These are phyloP conservation scores for Galerucella nymphaeae DNA, from an alignment of 2,888 invertebrate species.

Conservation along the genomic window DNA sequence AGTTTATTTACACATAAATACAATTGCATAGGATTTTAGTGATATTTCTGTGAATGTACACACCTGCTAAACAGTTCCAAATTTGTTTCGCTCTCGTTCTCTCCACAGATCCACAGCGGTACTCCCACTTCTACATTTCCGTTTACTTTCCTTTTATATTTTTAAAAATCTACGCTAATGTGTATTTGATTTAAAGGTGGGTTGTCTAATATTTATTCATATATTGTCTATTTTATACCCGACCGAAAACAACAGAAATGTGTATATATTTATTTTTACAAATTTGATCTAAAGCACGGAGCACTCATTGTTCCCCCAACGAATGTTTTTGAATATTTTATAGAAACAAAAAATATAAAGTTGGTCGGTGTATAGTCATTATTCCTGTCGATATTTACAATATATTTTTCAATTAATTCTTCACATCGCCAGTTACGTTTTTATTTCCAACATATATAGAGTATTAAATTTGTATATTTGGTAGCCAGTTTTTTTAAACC, in stretches of 20 bases:
- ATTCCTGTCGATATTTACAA: constrained; percentile 29
- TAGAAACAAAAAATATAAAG: constrained; percentile 25
- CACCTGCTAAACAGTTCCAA: no score
- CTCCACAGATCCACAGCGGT: no score
- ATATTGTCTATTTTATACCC: constrained; percentile 49
- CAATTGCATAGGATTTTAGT: no score
- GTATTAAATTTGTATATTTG: background rate
- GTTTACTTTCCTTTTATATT: no score
- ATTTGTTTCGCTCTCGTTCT: no score
- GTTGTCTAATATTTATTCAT: constrained; percentile 53
- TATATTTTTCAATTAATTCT: constrained; percentile 37
- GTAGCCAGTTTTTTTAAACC: background rate
- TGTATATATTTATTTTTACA: constrained; percentile 39
- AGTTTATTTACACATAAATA: no score
- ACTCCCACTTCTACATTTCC: no score
- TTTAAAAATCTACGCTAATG: constrained; percentile 1
- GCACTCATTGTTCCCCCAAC: constrained; percentile 34
- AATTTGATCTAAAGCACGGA: constrained; percentile 29
- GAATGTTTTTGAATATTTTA: constrained; percentile 38
- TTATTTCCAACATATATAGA: background rate
- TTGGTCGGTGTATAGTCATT: constrained; percentile 18
- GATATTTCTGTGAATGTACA: no score
- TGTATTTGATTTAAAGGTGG: constrained; percentile 43
- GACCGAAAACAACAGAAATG: constrained; percentile 36
- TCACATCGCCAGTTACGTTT: constrained; percentile 9